Evolutionary conservation across 1,140 invertebrate genomes (phyloP), one percentile per base, ranked within the genome.

Genomic region (Drosophila pseudoobscura): DNA sequence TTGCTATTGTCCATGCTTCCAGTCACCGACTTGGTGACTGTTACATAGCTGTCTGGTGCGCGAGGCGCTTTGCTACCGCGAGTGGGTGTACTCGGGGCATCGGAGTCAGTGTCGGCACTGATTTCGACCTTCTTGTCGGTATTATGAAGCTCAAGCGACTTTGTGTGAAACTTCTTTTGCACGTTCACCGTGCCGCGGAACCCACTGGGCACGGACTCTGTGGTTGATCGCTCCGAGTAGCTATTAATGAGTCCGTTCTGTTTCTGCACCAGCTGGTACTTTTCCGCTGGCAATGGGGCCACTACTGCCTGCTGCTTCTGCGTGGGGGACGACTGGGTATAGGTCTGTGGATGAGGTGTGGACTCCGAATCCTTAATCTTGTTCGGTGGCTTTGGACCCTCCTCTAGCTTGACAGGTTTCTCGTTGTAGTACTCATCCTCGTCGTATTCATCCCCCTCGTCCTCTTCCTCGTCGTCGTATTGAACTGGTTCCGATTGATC

Each of bases 1-100:
- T 93, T 93, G 54, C 91, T 92, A 68, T 94, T 93, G 53, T 94
- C 94, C 51, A 95, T 92, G 69, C 94, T 94, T 13, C 96, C 95
- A 4, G 95, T 95, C 39, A 96, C 94, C 15, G 95, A 96, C 80
- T 96, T 96, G 1, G 95, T 95, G 3, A 96, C 94, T 0, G 95
- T 95, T 0, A 95, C 93, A 82, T 95, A 96, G 76, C 92, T 93
- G 11, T 93, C 93, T 3, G 92, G 89, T 13, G 78, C 70, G 5
- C 78, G 80, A 51, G 53, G 80, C 8, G 50, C 59, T 80, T 56
- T 91, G 59, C 63, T 83, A 60, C 59, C 75, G 39, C 93, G 92
- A 13, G 91, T 63, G 0, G 53, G 43, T 0, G 65, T 71, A 8
- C 68, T 63, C 0, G 53, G 39, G 0, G 65, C 75, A 8, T 72